Evolutionary conservation across 2,888 invertebrate genomes (phyloP).

Genomic region (Elysia crispata): DNA sequence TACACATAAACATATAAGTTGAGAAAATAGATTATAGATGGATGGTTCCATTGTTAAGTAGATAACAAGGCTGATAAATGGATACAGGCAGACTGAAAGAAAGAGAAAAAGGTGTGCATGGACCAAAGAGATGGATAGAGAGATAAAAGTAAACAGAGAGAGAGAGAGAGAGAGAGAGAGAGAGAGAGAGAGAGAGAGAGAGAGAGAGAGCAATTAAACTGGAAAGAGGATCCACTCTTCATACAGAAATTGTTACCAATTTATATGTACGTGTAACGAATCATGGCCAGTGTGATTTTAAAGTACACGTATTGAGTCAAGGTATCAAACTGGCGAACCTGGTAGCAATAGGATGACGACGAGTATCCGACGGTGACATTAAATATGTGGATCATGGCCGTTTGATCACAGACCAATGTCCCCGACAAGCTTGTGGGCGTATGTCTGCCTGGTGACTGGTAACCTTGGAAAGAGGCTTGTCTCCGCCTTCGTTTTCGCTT

Average conservation of each 20-base stretch:
- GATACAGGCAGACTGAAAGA: too few species aligned
- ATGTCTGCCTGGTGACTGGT: neutral
- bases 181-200: conserved; percentile 33
- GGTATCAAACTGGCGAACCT: conserved; percentile 12
- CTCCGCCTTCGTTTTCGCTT: neutral
- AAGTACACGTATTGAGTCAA: neutral
- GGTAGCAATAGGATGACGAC: conserved; percentile 21
- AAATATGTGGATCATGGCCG: conserved; percentile 42
- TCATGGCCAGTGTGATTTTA: too few species aligned
- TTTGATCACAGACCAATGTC: conserved; percentile 36
- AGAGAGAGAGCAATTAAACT: neutral
- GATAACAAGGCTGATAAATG: too few species aligned
- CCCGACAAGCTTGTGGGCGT: conserved; percentile 27
- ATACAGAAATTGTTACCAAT: conserved; percentile 2
- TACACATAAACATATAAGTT: too few species aligned
- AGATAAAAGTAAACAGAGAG: conserved; percentile 29
- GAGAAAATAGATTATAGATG: too few species aligned
- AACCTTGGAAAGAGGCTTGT: neutral
- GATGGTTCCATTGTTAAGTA: too few species aligned
- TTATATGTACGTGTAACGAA: neutral
- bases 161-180: conserved; percentile 32
- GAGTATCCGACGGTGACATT: conserved; percentile 49
- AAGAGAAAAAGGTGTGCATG: neutral
- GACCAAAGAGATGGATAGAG: neutral
- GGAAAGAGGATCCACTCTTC: neutral